A percentile compares a stretch with the other conserved stretches of the same genome.
Conservation (phyloP, 2,113 vertebrate genomes). For the Dinomys branickii region DNA sequence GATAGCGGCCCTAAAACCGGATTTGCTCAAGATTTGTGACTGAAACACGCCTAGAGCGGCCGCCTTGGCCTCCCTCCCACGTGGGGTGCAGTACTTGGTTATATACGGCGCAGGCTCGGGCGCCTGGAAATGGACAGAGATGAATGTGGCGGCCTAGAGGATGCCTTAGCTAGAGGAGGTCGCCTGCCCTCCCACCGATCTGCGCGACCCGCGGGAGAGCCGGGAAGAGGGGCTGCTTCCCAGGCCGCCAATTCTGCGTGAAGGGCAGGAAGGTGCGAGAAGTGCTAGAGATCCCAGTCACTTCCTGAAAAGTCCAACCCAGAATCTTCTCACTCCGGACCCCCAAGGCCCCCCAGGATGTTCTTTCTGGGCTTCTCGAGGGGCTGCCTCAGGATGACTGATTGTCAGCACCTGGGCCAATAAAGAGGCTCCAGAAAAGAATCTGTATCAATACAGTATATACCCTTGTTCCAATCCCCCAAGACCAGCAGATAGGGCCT, state of each 20-base stretch:
- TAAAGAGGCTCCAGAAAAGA: not conserved
- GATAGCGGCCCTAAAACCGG: not conserved
- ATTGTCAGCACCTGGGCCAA: not conserved
- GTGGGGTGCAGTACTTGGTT: slow-evolving; percentile 49
- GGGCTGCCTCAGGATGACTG: not conserved
- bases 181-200: not conserved
- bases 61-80: rapidly evolving
- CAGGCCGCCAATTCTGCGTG: not conserved
- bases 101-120: slow-evolving; percentile 70
- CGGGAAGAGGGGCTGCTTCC: not conserved
- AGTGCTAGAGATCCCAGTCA: not conserved
- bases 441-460: not conserved
- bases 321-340: not conserved
- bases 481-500: not conserved
- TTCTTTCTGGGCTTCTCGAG: not conserved
- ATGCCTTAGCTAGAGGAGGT: not conserved
- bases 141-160: slow-evolving; percentile 59
- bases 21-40: not conserved
- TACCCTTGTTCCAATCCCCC: not conserved
- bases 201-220: not conserved
- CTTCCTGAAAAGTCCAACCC: not conserved
- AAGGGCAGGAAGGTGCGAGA: not conserved
- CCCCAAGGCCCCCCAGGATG: not conserved
- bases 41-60: not conserved
- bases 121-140: slow-evolving; percentile 75